phyloP scores from a whole-genome alignment of 2,113 vertebrate species.

The Campylomormyrus numenius region DNA sequence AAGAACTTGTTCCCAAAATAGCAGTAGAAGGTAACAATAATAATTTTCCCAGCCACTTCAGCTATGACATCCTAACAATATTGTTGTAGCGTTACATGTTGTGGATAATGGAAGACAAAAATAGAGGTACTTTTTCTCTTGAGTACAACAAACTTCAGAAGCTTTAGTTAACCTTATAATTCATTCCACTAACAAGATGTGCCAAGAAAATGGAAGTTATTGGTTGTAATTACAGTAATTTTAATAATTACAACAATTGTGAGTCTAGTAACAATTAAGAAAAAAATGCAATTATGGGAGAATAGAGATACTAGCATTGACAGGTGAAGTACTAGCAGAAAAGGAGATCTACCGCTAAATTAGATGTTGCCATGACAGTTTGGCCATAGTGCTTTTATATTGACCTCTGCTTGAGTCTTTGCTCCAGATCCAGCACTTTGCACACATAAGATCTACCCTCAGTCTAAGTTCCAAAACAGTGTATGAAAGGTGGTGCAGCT shows the following conservation, averaged over 20 bases:
- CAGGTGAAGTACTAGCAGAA: background rate
- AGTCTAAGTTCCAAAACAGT: background rate
- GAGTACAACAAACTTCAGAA: background rate
- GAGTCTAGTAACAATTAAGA: background rate
- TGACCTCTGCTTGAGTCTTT: background rate
- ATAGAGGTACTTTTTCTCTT: background rate
- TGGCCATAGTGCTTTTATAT: background rate
- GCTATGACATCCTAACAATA: background rate
- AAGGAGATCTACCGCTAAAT: background rate
- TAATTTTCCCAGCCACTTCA: background rate
- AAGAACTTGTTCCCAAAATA: background rate
- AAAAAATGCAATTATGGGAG: background rate
- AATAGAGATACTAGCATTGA: background rate
- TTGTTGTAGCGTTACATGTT: background rate
- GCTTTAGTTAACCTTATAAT: background rate
- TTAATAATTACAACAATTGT: slow-evolving; percentile 4
- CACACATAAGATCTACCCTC: background rate
- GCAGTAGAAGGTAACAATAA: background rate
- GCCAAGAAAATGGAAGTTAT: background rate
- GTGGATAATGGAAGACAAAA: background rate
- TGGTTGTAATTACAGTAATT: slow-evolving; percentile 9
- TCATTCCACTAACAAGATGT: background rate
- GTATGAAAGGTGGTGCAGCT: background rate
- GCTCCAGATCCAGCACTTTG: background rate
- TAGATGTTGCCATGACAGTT: background rate